Base-by-base conservation (phyloP, 2,888 invertebrate genomes). In the Cyclophora albipunctata region DNA sequence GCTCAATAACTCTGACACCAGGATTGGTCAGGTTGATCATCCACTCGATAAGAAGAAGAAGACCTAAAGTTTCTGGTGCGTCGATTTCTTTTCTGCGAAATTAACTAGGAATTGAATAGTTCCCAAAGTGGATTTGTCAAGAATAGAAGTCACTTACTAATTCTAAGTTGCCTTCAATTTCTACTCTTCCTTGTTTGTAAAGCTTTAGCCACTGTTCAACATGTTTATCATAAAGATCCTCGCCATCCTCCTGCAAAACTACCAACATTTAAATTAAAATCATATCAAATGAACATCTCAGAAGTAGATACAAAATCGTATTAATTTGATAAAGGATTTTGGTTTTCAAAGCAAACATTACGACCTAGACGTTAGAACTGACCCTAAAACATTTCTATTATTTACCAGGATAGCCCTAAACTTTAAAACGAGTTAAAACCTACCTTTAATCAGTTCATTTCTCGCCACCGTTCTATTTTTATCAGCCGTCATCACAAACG, bases 401-500 rank as follows among this genome's bases (percentile, higher is more conserved):
- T n/a, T n/a, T n/a, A n/a, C 20, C 20, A 20, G 20, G 2, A 20
- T 20, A 1, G 2, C 20, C 20, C 20, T 1, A 20, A 20, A 1
- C 20, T 20, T 20, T 20, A 20, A 1, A 20, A 20, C 20, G 20
- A 20, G 20, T 20, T 20, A 20, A 20, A 20, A 72, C 65, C 53
- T 61, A 87, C 87, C 84, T 82, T 81, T 78, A 40, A 81, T 58
- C 35, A 87, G 58, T 53, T 88, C 88, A 20, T 73, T 55, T 50
- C 73, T 78, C 0, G 91, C 91, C 0, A 90, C 73, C 2, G 78
- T 83, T 48, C 78, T 80, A 45, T 86, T 79, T 40, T 82, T 83
- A 64, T 91, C 91, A 3, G 81, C 88, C 0, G 90, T 88, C 81
- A 91, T 87, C 1, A 87, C 79, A 57, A 90, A 88, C 0, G 90